Evolutionary conservation across 2,113 vertebrate genomes (phyloP), one percentile per base, ranked within the genome.

Genomic region (Phodopus roborovskii): DNA sequence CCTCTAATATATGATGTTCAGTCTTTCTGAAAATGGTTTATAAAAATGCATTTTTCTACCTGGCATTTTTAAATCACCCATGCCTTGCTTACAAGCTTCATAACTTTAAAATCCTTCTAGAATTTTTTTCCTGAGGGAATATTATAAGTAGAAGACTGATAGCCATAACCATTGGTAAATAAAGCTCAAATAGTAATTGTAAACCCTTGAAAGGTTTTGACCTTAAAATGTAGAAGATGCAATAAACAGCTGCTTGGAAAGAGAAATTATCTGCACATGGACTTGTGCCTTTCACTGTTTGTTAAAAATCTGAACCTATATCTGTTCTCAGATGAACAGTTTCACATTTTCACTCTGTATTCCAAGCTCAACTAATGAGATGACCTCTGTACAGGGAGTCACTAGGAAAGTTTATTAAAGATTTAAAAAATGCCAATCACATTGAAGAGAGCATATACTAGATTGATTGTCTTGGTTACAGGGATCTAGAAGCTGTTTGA

Each of bases 291-390:
- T 96, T 88, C 84, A 82, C 42, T 96, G 92, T 94, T 94, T 82
- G 84, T 96, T 94, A 84, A 94, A 88, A 74, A 91, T 9, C 50
- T 50, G 10, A 56, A 90, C 77, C 36, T 85, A 53, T 75, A 78
- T 92, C 50, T 91, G 7, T 77, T 96, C 45, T 45, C 95, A 94
- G 96, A 96, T 94, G 95, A 88, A 85, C 78, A 89, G 48, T 39
- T 95, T 97, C 90, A 91, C 28, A 74, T 96, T 97, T 95, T 94
- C 64, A 82, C 39, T 91, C 73, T 96, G 60, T 96, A 97, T 90
- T 90, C 58, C 88, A 84, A 56, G 74, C 30, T 50, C 58, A 77
- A 48, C 92, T 93, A 97, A 98, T 96, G 94, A 94, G 94, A 62
- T 93, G 89, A 97, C 86, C 92, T 94, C 86, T 87, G 64, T 95